Evolutionary conservation across 2,113 vertebrate genomes (phyloP), one percentile per base, ranked within the genome.

Genomic region (Bubo blakistoni): DNA sequence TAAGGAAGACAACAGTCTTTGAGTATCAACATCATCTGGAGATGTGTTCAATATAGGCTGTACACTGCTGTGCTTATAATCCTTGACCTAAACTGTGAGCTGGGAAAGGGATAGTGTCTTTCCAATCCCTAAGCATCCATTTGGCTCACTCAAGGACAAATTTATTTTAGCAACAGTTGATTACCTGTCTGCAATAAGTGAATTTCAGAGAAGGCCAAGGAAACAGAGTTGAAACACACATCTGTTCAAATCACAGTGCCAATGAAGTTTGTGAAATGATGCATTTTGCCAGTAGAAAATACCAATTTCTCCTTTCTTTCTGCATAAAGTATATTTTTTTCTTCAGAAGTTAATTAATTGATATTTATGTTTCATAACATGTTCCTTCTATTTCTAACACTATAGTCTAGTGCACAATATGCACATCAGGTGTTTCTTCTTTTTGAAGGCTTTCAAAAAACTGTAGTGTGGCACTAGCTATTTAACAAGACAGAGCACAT

Each of bases 171-270:
- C 57, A 94, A 66, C 2, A 26, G 74, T 69, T 94, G 40, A 81
- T 86, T 90, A 88, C 83, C 91, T 97, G 86, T 84, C 73, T 77
- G 36, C 76, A 96, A 81, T 95, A 95, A 92, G 13, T 25, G 51
- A 90, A 89, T 67, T 91, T 94, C 57, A 88, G 66, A 87, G 94
- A 94, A 97, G 76, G 63, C 82, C 81, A 94, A 90, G 69, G 92
- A 95, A 94, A 92, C 46, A 76, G 55, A 94, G 46, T 44, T 85
- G 66, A 74, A 38, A 19, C 67, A 71, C 44, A 82, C 72, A 94
- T 94, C 90, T 97, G 86, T 88, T 97, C 70, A 55, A 42, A 77
- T 62, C 47, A 63, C 34, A 90, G 44, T 18, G 49, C 30, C 40
- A 92, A 54, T 46, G 79, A 86, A 94, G 13, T 81, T 92, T 54